These are phyloP conservation scores for Drosophila cognata DNA, from an alignment of 2,888 invertebrate species.

Conservation along the genomic window DNA sequence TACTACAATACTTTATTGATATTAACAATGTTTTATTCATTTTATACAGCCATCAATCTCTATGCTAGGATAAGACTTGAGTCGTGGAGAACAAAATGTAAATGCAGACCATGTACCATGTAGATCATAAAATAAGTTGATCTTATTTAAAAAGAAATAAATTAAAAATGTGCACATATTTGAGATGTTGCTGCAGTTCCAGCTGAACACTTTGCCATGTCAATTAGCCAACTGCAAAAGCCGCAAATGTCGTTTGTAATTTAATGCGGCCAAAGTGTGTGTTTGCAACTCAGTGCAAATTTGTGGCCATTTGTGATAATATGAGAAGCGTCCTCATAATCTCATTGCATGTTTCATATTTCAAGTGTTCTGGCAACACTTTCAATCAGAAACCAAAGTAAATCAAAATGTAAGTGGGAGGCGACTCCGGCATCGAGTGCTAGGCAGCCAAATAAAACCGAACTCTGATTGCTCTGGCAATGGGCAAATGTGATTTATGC, in stretches of 20 bases:
- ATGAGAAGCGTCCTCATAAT: conserved; percentile 45
- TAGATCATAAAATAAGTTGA: background rate
- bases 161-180: conserved; percentile 1
- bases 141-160: background rate
- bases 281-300: conserved; percentile 37
- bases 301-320: conserved; percentile 77
- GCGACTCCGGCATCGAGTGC: background rate
- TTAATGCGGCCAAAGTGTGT: conserved; percentile 35
- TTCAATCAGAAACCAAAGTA: conserved; percentile 41
- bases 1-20: background rate
- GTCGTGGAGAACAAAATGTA: background rate
- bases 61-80: background rate
- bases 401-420: conserved; percentile 25
- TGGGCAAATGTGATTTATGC: conserved; percentile 82
- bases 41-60: background rate
- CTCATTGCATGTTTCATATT: conserved; percentile 64
- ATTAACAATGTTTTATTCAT: background rate
- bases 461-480: conserved; percentile 77
- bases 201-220: conserved; percentile 18
- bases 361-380: conserved; percentile 53
- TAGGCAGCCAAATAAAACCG: conserved; percentile 31
- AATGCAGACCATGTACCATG: background rate
- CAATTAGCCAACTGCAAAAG: conserved; percentile 42
- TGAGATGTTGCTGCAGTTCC: background rate
- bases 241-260: conserved; percentile 64